Base-by-base conservation (phyloP, 2,113 vertebrate species). In the Apodemus sylvaticus region DNA sequence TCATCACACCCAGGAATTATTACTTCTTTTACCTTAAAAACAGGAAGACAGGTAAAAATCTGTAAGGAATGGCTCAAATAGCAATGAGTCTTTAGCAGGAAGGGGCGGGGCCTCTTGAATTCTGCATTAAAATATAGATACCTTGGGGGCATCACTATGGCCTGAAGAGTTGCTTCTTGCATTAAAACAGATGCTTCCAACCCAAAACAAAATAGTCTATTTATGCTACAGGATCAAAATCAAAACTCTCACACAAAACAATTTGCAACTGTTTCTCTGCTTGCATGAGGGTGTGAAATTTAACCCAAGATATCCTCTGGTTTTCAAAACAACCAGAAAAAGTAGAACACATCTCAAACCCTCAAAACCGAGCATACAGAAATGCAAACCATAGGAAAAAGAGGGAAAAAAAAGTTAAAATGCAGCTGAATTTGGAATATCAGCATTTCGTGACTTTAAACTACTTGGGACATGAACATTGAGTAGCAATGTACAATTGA, bases 241-340 rank as follows among this genome's bases (percentile, higher is more conserved):
- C 12, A 66, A 90, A 97, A 82, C n/a, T 24, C 31, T 85, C 7
- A 87, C 71, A 14, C 19, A 19, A 93, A 87, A 89, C 39, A 85
- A 95, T 17, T 11, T 73, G 12, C 70, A 24, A 95, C 31, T 10
- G 31, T 71, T 64, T 86, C 79, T 96, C 86, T 93, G n/a, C 14
- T 94, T 42, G 24, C 10, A 55, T 29, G 64, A 7, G 60, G 39
- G 53, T 16, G 77, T 29, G 39, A 87, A 29, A 71, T 86, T 78
- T 93, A 94, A 79, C 26, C 48, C 87, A 64, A 91, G n/a, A 58
- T 87, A 42, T 45, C 8, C 29, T 13, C 26, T 78, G 20, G 7
- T 81, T 92, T 90, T 82, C 29, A 71, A 53, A 94, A 87, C 12
- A 82, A 31, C 7, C 58, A 51, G 86, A 64, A 89, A 93, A 97